phyloP scores from a whole-genome alignment of 1,140 invertebrate species.

The Latrodectus geometricus region DNA sequence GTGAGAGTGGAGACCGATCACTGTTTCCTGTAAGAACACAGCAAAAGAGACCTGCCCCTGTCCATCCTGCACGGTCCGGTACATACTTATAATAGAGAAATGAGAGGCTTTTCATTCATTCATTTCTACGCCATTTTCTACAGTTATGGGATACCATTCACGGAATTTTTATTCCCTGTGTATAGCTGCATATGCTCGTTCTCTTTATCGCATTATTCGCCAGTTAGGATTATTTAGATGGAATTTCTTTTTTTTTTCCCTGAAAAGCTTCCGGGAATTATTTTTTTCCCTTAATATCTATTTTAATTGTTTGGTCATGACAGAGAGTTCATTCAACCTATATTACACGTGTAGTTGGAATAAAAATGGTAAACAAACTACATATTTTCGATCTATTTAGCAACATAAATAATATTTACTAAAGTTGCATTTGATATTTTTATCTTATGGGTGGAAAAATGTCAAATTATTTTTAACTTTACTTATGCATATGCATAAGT shows the following conservation, averaged over 20 bases:
- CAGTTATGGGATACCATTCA: background rate
- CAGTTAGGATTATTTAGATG: background rate
- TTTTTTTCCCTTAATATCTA: background rate
- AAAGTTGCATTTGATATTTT: too few species aligned
- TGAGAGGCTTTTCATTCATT: slow-evolving; percentile 1
- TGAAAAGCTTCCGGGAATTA: background rate
- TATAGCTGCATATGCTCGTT: background rate
- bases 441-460: too few species aligned
- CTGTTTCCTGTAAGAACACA: slow-evolving; percentile 16
- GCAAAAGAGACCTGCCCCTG: slow-evolving; percentile 6
- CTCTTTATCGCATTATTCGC: background rate
- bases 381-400: too few species aligned
- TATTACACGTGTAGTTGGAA: background rate
- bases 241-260: background rate
- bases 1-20: background rate
- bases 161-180: background rate
- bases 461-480: too few species aligned
- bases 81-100: slow-evolving; percentile 39
- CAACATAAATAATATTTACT: too few species aligned
- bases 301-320: background rate
- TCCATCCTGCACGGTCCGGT: slow-evolving; percentile 41
- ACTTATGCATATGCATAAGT: too few species aligned
- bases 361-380: background rate
- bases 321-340: background rate
- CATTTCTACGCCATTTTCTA: background rate